phyloP scores from a whole-genome alignment of 2,888 invertebrate species.

The Blera fallax region DNA sequence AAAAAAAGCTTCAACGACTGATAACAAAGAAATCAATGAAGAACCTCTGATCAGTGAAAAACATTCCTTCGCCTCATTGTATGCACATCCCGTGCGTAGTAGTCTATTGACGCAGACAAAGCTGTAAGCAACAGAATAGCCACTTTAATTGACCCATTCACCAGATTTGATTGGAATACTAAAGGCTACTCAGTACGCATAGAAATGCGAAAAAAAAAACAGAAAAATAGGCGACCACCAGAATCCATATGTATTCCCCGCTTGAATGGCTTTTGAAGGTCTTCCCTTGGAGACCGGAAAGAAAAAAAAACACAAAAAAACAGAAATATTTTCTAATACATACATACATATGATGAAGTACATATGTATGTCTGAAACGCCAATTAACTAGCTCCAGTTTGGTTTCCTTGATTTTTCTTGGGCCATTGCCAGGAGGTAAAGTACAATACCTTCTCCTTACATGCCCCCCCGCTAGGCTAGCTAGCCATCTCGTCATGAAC shows the following conservation, averaged over 20 bases:
- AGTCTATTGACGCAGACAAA: conserved; percentile 51
- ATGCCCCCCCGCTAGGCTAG: not conserved
- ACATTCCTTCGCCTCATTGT: conserved; percentile 9
- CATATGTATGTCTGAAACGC: conserved; percentile 26
- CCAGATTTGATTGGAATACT: conserved; percentile 66
- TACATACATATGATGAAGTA: not conserved
- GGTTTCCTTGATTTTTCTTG: conserved; percentile 53
- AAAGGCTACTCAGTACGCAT: conserved; percentile 65
- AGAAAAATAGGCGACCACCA: not conserved
- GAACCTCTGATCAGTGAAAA: not conserved
- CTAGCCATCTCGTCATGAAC: not conserved
- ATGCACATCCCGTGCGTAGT: conserved; percentile 25
- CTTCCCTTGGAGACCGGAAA: conserved; percentile 18
- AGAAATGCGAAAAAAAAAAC: conserved; percentile 51
- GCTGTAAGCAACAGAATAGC: conserved; percentile 9
- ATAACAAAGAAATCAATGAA: conserved; percentile 43
- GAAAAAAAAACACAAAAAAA: not conserved
- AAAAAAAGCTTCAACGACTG: not conserved
- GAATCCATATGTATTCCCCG: conserved; percentile 1
- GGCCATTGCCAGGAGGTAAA: conserved; percentile 36
- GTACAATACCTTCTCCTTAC: not conserved
- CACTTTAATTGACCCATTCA: conserved; percentile 70
- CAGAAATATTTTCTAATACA: not conserved
- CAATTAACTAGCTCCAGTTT: conserved; percentile 59
- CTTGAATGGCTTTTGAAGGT: conserved; percentile 54